A percentile compares a stretch with the other conserved stretches of the same genome.
These are phyloP conservation scores for Buceros bicornis DNA, from an alignment of 2,797 vertebrate genomes.

Conservation along the genomic window DNA sequence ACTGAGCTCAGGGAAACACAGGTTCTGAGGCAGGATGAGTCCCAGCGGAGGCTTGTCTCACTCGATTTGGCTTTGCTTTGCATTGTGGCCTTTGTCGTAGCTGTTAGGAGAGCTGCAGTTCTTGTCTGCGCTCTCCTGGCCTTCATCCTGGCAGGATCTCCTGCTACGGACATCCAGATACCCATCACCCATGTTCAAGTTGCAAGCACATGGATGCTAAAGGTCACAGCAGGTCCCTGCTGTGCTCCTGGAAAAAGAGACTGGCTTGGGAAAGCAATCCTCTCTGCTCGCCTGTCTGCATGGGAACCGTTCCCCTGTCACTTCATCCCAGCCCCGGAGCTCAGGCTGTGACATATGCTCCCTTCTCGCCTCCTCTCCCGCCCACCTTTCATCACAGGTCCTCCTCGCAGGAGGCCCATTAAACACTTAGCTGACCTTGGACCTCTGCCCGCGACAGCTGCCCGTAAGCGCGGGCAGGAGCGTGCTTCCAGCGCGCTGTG, in stretches of 20 bases:
- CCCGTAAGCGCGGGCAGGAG: neutral
- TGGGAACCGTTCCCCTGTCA: neutral
- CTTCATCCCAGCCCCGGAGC: neutral
- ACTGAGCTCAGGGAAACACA: fast-evolving
- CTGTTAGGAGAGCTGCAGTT: neutral
- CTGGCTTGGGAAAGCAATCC: fast-evolving
- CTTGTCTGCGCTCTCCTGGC: neutral
- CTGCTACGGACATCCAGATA: fast-evolving
- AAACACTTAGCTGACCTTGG: conserved; percentile 61
- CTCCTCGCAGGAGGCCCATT: conserved; percentile 62
- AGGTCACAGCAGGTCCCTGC: neutral
- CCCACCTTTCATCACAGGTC: neutral
- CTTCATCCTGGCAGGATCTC: neutral
- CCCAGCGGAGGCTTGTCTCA: neutral
- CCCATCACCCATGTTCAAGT: fast-evolving
- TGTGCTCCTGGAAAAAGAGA: neutral
- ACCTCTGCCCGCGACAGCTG: conserved; percentile 61
- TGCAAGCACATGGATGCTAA: fast-evolving
- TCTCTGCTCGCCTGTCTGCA: fast-evolving
- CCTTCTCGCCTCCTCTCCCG: neutral
- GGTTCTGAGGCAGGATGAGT: neutral
- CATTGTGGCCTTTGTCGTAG: fast-evolving
- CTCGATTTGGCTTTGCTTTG: neutral
- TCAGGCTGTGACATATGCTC: conserved; percentile 44
- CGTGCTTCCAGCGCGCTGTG: neutral